Evolutionary conservation across 1,140 invertebrate species (phyloP).

Genomic region (Sarcophaga bullata): DNA sequence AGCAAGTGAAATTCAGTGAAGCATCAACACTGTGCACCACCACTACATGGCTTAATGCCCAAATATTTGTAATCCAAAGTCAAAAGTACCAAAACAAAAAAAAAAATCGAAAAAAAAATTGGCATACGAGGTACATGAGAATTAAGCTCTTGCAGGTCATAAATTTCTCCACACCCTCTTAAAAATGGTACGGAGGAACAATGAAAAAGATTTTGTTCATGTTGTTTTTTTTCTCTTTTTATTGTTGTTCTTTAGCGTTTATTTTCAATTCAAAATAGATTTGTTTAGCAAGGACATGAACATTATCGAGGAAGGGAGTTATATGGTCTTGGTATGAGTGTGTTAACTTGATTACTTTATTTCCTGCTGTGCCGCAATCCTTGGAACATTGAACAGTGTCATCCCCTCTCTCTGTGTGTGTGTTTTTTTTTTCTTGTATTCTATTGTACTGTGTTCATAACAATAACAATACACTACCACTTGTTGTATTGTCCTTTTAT

Average conservation of each 20-base stretch:
- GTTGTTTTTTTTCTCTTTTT: too few species aligned
- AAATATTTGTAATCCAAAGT: not conserved
- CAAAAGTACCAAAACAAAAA: not conserved
- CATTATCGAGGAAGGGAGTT: too few species aligned
- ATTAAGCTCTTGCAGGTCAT: conserved; percentile 12
- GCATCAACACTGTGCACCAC: not conserved
- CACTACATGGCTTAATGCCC: not conserved
- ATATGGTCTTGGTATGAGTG: not conserved
- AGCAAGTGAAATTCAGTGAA: conserved; percentile 24
- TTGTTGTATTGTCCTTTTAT: not conserved
- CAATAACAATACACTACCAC: not conserved
- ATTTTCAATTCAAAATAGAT: conserved; percentile 10
- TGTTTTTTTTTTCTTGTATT: not conserved
- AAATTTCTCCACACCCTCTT: not conserved
- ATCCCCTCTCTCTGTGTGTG: too few species aligned
- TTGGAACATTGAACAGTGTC: too few species aligned
- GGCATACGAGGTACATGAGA: not conserved
- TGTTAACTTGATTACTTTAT: conserved; percentile 26
- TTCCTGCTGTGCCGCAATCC: not conserved
- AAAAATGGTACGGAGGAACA: not conserved
- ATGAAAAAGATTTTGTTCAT: not conserved
- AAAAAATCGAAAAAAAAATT: not conserved
- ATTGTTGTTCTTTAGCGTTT: not conserved
- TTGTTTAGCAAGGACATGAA: not conserved
- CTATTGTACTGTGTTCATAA: not conserved